Evolutionary conservation across 1,140 invertebrate species (phyloP).

Genomic region (Fragariocoptes setiger): DNA sequence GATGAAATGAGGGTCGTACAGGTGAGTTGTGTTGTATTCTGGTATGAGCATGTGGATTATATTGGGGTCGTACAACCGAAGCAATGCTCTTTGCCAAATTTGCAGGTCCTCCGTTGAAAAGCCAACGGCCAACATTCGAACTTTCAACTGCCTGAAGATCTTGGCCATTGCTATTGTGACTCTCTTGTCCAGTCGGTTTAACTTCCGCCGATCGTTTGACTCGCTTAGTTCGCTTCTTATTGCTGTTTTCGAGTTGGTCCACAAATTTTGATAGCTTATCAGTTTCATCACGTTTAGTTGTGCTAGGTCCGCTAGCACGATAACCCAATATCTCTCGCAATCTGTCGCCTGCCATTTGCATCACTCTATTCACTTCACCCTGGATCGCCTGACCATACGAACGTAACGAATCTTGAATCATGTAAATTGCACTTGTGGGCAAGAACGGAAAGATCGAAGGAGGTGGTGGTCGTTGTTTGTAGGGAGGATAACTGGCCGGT

Average conservation of each 20-base stretch:
- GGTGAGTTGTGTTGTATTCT: too few relatives aligned
- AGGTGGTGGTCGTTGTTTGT: neutral
- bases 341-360: neutral
- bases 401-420: neutral
- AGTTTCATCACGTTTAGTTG: neutral
- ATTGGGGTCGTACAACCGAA: too few relatives aligned
- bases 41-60: too few relatives aligned
- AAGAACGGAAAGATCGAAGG: neutral
- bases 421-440: neutral
- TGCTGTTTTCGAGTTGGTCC: too few relatives aligned
- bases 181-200: too few relatives aligned
- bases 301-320: neutral
- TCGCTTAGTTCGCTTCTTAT: neutral
- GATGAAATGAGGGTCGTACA: too few relatives aligned
- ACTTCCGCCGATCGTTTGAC: neutral
- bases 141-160: too few relatives aligned
- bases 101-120: too few relatives aligned
- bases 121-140: too few relatives aligned
- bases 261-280: neutral
- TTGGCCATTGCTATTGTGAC: too few relatives aligned
- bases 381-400: neutral
- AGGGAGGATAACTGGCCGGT: too few relatives aligned
- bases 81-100: too few relatives aligned
- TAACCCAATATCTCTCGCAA: neutral
- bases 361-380: neutral